Conservation (phyloP, 2,888 invertebrate genomes). For the Cantharis rustica region DNA sequence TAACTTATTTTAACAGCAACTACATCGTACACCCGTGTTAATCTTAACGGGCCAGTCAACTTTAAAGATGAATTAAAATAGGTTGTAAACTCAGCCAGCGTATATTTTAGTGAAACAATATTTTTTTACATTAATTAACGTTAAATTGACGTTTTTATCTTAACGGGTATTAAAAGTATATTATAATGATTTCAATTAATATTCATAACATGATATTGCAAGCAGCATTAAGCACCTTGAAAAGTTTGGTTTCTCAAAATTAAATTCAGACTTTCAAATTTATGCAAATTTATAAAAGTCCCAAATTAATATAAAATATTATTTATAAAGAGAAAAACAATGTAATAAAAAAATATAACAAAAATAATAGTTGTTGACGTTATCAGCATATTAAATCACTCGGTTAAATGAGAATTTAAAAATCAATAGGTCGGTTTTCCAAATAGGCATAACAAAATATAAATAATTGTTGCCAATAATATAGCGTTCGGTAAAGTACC, state of each 20-base stretch:
- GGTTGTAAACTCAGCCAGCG: not conserved
- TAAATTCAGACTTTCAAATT: not conserved
- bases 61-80: not conserved
- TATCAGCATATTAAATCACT: not conserved
- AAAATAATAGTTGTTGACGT: not conserved
- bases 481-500: not conserved
- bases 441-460: not conserved
- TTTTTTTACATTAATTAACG: not conserved
- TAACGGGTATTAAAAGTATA: not conserved
- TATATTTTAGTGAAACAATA: not conserved
- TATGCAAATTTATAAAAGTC: not conserved
- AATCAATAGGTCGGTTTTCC: not conserved
- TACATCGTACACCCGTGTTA: not conserved
- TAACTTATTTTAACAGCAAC: not conserved
- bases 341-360: not conserved
- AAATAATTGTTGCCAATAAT: not conserved
- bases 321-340: not conserved
- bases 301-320: not conserved
- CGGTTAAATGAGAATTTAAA: not conserved
- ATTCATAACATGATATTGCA: not conserved
- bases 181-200: not conserved
- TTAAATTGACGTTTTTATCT: not conserved
- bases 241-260: not conserved
- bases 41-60: not conserved
- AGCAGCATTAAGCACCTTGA: not conserved